Evolutionary conservation across 2,797 vertebrate genomes (phyloP).

Genomic region (Peromyscus aztecus): DNA sequence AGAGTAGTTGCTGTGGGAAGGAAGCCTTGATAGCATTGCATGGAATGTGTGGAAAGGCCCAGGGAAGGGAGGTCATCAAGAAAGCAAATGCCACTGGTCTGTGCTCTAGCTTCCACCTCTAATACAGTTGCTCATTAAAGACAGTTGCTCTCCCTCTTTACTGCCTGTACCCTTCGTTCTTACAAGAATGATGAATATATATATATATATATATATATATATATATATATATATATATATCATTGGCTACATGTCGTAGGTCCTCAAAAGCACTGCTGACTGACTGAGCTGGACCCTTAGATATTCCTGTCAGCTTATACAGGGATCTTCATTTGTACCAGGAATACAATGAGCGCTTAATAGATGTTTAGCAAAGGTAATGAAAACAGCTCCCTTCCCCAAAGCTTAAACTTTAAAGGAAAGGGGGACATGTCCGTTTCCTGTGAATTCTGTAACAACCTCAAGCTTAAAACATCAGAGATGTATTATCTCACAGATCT

Average conservation of each 20-base stretch:
- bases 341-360: background rate
- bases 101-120: background rate
- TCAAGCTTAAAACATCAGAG: background rate
- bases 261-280: background rate
- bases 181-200: background rate
- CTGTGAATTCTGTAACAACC: background rate
- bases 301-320: background rate
- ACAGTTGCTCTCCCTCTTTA: background rate
- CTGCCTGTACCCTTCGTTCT: background rate
- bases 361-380: background rate
- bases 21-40: background rate
- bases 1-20: background rate
- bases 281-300: background rate
- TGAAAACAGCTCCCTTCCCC: background rate
- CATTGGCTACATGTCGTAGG: no score
- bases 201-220: no score
- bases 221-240: no score
- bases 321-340: background rate
- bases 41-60: background rate
- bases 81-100: background rate
- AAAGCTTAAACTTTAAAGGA: background rate
- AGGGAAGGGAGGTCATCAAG: background rate
- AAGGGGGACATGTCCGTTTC: background rate
- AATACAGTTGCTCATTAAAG: background rate
- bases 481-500: background rate